Base-by-base conservation (phyloP, 2,797 vertebrate species). In the Varecia variegata region DNA sequence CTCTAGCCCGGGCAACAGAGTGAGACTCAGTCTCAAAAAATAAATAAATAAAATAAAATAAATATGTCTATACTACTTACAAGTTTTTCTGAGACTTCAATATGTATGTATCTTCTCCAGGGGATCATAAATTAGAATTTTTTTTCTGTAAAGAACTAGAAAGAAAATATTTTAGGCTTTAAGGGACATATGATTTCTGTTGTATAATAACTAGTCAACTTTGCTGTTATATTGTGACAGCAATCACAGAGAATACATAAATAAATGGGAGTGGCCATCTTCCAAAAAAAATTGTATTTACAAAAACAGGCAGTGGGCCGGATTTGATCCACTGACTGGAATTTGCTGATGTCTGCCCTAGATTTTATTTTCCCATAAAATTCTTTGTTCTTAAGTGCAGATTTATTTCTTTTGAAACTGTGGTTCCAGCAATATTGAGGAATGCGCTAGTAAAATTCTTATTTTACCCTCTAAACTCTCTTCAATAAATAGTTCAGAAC, bases 331-430 rank as follows among this genome's bases (percentile, higher is more conserved):
- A 83, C 1, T 52, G 30, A 73, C 17, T 74, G 30, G 3, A 82
- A 50, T 73, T 88, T 80, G 50, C 27, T 25, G 47, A 73, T 11
- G 5, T 79, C 27, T 80, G 8, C 30, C 45, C 30, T 81, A 81
- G n/a, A 70, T 38, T 76, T 38, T 81, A 70, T 74, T 80, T 80
- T 35, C 45, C 71, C 45, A 81, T 47, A 90, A 67, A 71, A 43
- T 83, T 80, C 10, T 80, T 86, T 77, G 21, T 73, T 60, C 21
- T 54, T 71, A 32, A 87, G 25, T 14, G 43, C 7, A 62, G 3
- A 88, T 85, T 88, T 56, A 18, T 90, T 92, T 89, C 77, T 81
- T 62, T 62, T n/a, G 11, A n/a, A 94, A 70, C 43, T 85, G 38
- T 62, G 30, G 27, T 40, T 85, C 30, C 25, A 90, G 62, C 23